phyloP scores from a whole-genome alignment of 2,797 vertebrate genomes.

The Hemibagrus guttatus region DNA sequence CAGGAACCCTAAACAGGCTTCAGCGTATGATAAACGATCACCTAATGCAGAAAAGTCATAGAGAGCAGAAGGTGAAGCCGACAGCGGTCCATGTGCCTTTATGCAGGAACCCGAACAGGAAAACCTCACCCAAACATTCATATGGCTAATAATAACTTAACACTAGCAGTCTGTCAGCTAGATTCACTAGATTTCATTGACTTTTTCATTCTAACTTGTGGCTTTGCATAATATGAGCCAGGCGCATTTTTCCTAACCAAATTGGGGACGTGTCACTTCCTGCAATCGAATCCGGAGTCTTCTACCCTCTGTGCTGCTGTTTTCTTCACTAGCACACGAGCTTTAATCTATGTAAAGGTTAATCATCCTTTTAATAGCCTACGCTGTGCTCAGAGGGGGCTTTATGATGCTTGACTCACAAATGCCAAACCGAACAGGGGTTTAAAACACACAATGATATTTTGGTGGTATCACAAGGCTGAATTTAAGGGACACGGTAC shows the following conservation, averaged over 20 bases:
- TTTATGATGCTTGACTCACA: background rate
- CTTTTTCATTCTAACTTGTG: background rate
- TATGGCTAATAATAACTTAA: conserved; percentile 7
- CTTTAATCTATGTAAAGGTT: conserved; percentile 3
- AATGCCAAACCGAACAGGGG: background rate
- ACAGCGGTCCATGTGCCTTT: background rate
- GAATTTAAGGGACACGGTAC: background rate
- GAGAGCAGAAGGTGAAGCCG: background rate
- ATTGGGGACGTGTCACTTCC: background rate
- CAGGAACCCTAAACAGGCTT: background rate
- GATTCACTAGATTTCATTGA: background rate
- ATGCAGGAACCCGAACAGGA: background rate
- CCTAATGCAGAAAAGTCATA: background rate
- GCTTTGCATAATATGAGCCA: background rate
- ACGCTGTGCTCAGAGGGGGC: background rate
- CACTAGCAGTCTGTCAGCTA: background rate
- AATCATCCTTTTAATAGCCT: conserved; percentile 31
- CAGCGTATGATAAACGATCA: too few relatives aligned
- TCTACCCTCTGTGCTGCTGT: conserved; percentile 30
- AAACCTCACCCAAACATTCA: conserved; percentile 16
- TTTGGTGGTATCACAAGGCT: background rate
- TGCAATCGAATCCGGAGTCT: background rate
- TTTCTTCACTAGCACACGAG: conserved; percentile 9
- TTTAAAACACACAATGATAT: background rate
- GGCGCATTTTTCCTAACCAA: background rate